A percentile compares a stretch with the other conserved stretches of the same genome.
Conservation (phyloP, 2,113 vertebrate species). For the Phalacrocorax carbo region DNA sequence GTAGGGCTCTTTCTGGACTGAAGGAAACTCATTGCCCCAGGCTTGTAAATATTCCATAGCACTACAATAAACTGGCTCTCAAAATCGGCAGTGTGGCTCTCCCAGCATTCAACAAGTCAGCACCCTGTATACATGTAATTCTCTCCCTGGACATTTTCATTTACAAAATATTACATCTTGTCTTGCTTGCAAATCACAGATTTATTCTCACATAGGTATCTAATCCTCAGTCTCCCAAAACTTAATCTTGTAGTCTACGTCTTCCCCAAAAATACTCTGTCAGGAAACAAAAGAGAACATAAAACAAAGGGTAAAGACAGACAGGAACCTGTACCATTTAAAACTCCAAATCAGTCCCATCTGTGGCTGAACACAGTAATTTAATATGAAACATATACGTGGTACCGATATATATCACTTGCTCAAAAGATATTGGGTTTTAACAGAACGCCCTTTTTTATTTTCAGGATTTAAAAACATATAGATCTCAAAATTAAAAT, state of each 20-base stretch:
- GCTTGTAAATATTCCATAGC: not conserved
- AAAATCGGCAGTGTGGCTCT: conserved; percentile 13
- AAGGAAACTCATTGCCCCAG: not conserved
- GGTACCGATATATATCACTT: not conserved
- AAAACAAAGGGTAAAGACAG: conserved; percentile 57
- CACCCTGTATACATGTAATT: conserved; percentile 6
- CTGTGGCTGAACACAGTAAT: conserved; percentile 24
- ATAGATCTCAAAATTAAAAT: not conserved
- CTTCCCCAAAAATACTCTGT: conserved; percentile 27
- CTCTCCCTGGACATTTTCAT: not conserved
- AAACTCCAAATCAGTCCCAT: conserved; percentile 66
- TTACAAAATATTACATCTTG: conserved; percentile 26
- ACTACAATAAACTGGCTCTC: not conserved
- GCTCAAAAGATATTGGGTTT: not conserved
- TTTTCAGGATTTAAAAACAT: not conserved
- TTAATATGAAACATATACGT: conserved; percentile 46
- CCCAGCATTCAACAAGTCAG: conserved; percentile 36
- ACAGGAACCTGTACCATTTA: conserved; percentile 29
- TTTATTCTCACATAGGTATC: conserved; percentile 43
- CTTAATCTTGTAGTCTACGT: conserved; percentile 46
- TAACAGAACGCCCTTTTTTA: not conserved
- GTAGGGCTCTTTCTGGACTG: not conserved
- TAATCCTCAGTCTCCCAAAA: conserved; percentile 50
- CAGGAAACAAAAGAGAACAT: conserved; percentile 33
- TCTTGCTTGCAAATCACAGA: conserved; percentile 31